phyloP scores from a whole-genome alignment of 2,888 invertebrate genomes.

The Eristalis tenax region DNA sequence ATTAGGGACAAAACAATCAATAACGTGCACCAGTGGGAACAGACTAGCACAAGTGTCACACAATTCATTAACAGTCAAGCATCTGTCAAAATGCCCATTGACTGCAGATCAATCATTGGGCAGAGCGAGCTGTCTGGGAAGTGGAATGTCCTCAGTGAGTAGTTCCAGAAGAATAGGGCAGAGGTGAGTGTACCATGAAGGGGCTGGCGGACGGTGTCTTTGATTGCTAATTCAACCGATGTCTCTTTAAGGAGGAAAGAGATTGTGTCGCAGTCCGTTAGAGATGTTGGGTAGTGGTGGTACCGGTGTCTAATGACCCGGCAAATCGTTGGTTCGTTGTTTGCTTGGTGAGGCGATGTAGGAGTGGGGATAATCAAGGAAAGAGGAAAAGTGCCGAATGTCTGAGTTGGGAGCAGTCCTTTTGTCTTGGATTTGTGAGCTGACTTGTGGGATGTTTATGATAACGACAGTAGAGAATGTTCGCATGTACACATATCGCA shows the following conservation, averaged over 20 bases:
- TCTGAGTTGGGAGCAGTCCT: too few species aligned
- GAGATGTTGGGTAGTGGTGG: slow-evolving; percentile 33
- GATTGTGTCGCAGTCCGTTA: neutral
- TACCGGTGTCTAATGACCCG: slow-evolving; percentile 39
- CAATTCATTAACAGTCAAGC: slow-evolving; percentile 22
- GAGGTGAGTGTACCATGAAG: neutral
- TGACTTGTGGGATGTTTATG: too few species aligned
- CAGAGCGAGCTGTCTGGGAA: neutral
- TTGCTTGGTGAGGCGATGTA: too few species aligned
- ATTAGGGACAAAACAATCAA: neutral
- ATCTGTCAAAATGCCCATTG: slow-evolving; percentile 46
- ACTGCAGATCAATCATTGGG: slow-evolving; percentile 41
- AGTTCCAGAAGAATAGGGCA: neutral
- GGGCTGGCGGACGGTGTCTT: neutral
- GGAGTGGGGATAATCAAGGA: neutral
- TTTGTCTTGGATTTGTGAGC: too few species aligned
- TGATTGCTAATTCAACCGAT: neutral
- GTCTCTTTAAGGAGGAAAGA: neutral
- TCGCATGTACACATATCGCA: too few species aligned
- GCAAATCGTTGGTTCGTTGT: slow-evolving; percentile 33
- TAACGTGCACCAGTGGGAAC: neutral
- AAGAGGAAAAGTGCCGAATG: neutral
- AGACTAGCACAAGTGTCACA: slow-evolving; percentile 1
- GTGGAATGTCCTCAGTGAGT: slow-evolving; percentile 6
- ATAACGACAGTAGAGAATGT: too few species aligned